These are phyloP conservation scores for Sebastes iracundus DNA, from an alignment of 2,797 vertebrate genomes.

Conservation along the genomic window DNA sequence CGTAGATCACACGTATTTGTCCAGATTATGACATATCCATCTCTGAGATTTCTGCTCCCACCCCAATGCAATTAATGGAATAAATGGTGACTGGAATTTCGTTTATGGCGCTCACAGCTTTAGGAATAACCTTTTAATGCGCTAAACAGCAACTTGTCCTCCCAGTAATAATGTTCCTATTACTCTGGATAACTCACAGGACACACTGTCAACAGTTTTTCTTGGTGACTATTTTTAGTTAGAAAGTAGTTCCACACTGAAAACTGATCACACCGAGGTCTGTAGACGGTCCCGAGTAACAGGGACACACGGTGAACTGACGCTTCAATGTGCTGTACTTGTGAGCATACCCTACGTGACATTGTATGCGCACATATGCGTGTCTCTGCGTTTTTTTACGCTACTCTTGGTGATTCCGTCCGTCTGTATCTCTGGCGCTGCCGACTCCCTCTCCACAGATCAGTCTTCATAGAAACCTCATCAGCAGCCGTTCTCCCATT, in stretches of 20 bases:
- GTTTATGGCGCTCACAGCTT: constrained; percentile 12
- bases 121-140: constrained; percentile 37
- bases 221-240: neutral
- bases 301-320: neutral
- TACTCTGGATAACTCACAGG: constrained; percentile 18
- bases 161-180: constrained; percentile 29
- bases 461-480: constrained; percentile 55
- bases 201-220: constrained; percentile 27
- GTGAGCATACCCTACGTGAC: neutral
- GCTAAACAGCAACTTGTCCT: constrained; percentile 17
- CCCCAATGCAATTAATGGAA: constrained; percentile 25
- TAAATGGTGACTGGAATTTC: constrained; percentile 36
- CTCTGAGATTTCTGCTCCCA: neutral
- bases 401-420: neutral
- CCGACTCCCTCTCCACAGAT: constrained; percentile 34
- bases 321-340: neutral
- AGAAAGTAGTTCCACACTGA: neutral
- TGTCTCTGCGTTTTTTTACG: neutral
- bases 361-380: neutral
- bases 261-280: neutral
- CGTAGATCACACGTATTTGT: neutral
- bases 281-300: neutral
- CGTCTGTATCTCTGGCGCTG: constrained; percentile 11
- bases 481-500: constrained; percentile 35
- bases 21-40: neutral